Evolutionary conservation across 2,888 invertebrate species (phyloP), one percentile per base, ranked within the genome.

Genomic region (Tigriopus californicus): DNA sequence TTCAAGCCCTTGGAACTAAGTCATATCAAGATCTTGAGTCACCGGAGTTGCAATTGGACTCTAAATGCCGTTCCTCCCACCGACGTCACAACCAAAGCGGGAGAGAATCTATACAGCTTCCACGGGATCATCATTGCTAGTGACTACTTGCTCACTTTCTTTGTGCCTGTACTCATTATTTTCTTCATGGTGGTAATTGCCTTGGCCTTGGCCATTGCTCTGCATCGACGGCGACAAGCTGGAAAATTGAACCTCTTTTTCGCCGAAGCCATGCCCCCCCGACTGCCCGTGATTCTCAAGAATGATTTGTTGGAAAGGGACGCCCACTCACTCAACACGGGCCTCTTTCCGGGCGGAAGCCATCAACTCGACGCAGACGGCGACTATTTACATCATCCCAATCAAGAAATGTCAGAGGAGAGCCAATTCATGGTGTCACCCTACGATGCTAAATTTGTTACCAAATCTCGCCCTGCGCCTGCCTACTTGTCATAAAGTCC

Each of bases 131-230:
- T 51, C 24, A 20, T 25, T 1, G 20, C 33, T 10, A 15, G 3
- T 53, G 72, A 74, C 60, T 72, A 76, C 60, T 70, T 76, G 64
- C 70, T 77, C 56, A 91, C 90, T 11, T 89, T 88, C 64, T 81
- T 94, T 46, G 79, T 94, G 61, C 92, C 95, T 0, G 85, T 87
- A 1, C 79, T 87, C 13, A 72, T 75, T 41, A 86, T 94, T 61
- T 79, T 86, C 0, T 80, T 83, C 20, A 90, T 95, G 84, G 76
- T 94, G 44, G 71, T 91, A 13, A 74, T 94, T 49, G 89, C 92
- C 0, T 81, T 85, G 1, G 75, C 91, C 59, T 81, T 92, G 59
- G 91, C 92, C 1, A 88, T 90, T 68, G 79, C 89, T 58, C 74
- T 94, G 12, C 57, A 57, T 22, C 18, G 46, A 12, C 25, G 41